These are phyloP conservation scores for Heliornis fulica DNA, from an alignment of 2,113 vertebrate genomes.

Conservation along the genomic window DNA sequence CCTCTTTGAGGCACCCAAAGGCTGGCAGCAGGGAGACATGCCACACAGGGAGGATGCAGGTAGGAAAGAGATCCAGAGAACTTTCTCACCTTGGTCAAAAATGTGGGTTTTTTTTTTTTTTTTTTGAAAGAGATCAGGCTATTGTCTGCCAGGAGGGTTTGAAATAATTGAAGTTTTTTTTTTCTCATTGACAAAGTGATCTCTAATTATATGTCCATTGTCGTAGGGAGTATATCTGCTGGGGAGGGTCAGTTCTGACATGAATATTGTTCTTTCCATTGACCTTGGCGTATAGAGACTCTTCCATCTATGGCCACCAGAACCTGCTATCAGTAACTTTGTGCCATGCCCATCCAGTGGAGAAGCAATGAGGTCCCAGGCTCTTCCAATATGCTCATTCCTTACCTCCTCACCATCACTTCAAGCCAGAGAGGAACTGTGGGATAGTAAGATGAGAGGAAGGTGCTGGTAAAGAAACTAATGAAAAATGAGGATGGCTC, in stretches of 20 bases:
- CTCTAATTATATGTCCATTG: neutral
- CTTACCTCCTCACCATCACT: neutral
- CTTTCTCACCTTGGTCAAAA: neutral
- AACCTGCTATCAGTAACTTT: neutral
- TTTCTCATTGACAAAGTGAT: neutral
- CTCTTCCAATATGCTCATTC: neutral
- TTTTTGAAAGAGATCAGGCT: neutral
- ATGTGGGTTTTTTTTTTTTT: no score
- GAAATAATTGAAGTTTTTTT: neutral
- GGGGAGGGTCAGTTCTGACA: neutral
- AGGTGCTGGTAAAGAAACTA: neutral
- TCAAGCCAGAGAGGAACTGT: neutral
- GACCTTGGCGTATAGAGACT: accelerated
- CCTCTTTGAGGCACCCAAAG: neutral
- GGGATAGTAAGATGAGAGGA: neutral
- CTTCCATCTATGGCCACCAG: neutral
- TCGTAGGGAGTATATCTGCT: neutral
- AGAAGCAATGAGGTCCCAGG: neutral
- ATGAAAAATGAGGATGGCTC: neutral
- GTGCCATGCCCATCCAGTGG: accelerated
- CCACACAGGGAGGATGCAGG: neutral
- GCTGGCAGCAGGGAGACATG: neutral
- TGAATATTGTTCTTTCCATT: neutral
- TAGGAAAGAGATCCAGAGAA: neutral
- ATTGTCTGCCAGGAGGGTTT: neutral